Percentiles rank a stretch among this genome's conserved stretches.
These are phyloP conservation scores for Sardina pilchardus DNA, from an alignment of 2,113 vertebrate genomes.

Conservation along the genomic window DNA sequence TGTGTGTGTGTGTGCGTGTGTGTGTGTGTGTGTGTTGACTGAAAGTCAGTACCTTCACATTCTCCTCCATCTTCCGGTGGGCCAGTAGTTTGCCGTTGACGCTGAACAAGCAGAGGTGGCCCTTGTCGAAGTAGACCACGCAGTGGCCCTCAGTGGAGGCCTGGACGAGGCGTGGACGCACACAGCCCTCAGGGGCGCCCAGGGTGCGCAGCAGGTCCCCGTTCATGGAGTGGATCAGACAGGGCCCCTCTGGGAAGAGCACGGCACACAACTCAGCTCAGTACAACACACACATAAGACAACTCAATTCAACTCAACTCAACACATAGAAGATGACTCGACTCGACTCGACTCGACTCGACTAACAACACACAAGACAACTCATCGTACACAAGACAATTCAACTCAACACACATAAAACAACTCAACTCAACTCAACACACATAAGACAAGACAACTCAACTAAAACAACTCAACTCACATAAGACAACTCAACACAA, in stretches of 20 bases:
- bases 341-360: background rate
- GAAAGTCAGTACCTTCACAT: conserved; percentile 78
- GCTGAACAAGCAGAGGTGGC: conserved; percentile 89
- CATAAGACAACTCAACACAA: background rate
- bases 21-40: background rate
- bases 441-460: background rate
- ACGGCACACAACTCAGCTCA: background rate
- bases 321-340: too few species aligned
- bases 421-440: background rate
- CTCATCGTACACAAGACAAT: too few species aligned
- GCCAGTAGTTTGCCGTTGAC: conserved; percentile 92
- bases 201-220: conserved; percentile 93
- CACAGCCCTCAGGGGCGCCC: conserved; percentile 79
- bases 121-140: conserved; percentile 90
- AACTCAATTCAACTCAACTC: background rate
- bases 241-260: conserved; percentile 84
- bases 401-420: too few species aligned
- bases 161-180: conserved; percentile 87
- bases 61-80: conserved; percentile 85
- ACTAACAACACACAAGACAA: background rate
- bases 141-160: conserved; percentile 92
- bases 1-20: conserved; percentile 23
- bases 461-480: background rate
- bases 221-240: conserved; percentile 99
- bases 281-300: background rate